These are phyloP conservation scores for Drosophila melanogaster DNA, from an alignment of 1,140 invertebrate genomes.

Conservation along the genomic window DNA sequence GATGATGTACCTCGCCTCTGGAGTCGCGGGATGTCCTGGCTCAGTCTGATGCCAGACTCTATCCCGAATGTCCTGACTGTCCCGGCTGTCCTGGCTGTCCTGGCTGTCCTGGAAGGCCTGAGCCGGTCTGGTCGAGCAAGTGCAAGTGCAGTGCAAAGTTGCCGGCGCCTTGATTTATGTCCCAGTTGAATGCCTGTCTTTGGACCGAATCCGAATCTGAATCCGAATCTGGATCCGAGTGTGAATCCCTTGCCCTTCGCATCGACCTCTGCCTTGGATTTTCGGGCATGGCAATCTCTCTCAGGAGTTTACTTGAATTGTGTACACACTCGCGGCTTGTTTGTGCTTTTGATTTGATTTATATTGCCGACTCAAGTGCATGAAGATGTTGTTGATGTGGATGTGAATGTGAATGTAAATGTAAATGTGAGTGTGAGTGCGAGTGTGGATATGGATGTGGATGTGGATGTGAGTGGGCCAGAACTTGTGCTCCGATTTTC, in stretches of 20 bases:
- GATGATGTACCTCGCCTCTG: too few species aligned
- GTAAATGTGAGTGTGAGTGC: neutral
- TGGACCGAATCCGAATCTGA: constrained; percentile 2
- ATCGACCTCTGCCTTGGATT: constrained; percentile 10
- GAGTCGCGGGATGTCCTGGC: constrained; percentile 4
- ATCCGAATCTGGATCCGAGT: neutral
- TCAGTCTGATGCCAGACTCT: too few species aligned
- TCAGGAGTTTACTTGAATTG: constrained; percentile 51
- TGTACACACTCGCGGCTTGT: constrained; percentile 62
- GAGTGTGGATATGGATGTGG: neutral
- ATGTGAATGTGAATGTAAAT: neutral
- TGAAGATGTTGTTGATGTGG: constrained; percentile 46
- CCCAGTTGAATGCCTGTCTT: constrained; percentile 41
- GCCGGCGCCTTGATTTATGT: constrained; percentile 62
- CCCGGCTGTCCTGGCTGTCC: neutral
- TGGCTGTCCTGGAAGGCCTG: constrained; percentile 4
- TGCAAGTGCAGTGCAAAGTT: constrained; percentile 62
- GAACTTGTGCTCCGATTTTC: neutral
- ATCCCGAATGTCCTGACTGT: constrained; percentile 1
- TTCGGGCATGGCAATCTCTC: constrained; percentile 51
- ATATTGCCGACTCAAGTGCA: constrained; percentile 57
- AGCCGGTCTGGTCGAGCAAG: constrained; percentile 21
- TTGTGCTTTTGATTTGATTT: constrained; percentile 64
- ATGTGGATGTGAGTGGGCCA: constrained; percentile 6
- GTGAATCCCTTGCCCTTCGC: neutral